phyloP scores from a whole-genome alignment of 2,797 vertebrate genomes.

The Tadarida brasiliensis region DNA sequence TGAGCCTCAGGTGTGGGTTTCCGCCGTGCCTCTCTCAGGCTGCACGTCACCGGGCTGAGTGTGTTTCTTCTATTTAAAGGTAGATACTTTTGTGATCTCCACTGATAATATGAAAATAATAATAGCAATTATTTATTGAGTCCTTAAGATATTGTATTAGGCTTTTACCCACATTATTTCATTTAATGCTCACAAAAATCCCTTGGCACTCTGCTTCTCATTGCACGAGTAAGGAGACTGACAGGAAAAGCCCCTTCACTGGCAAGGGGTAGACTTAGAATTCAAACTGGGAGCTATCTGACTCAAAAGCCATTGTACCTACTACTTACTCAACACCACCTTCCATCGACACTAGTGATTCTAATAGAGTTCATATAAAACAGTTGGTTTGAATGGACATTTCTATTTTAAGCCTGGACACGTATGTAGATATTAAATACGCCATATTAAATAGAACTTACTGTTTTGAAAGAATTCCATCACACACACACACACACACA shows the following conservation, averaged over 20 bases:
- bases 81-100: neutral
- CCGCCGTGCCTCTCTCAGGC: accelerated
- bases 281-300: neutral
- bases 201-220: neutral
- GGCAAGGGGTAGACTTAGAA: neutral
- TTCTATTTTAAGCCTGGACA: neutral
- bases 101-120: neutral
- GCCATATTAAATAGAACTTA: neutral
- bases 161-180: neutral
- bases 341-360: neutral
- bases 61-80: neutral
- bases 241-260: neutral
- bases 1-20: accelerated
- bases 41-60: neutral
- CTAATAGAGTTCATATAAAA: neutral
- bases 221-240: neutral
- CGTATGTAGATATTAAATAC: neutral
- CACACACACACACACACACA: neutral
- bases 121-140: neutral
- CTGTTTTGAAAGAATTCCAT: neutral
- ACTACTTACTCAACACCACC: neutral
- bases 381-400: neutral
- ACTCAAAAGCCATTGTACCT: neutral
- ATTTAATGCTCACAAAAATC: neutral
- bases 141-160: neutral